Conservation (phyloP, 2,888 invertebrate genomes). For the Lepidochitona cinerea region DNA sequence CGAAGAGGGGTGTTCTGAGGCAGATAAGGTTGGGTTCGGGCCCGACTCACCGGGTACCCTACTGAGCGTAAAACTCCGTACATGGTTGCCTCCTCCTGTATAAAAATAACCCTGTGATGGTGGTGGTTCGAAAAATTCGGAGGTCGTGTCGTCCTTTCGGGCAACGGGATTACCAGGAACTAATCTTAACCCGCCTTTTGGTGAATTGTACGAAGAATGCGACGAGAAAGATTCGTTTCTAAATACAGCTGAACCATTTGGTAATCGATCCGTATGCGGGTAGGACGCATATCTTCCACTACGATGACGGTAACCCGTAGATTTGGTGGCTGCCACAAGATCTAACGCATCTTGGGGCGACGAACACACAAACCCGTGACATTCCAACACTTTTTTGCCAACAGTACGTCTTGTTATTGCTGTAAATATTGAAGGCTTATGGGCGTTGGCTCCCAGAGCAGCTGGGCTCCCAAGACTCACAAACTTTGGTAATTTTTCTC, state of each 20-base stretch:
- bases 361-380: constrained; percentile 67
- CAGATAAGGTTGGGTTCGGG: constrained; percentile 10
- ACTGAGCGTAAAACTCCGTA: constrained; percentile 58
- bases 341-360: constrained; percentile 98
- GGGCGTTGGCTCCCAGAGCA: constrained; percentile 45
- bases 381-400: constrained; percentile 67
- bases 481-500: constrained; percentile 51
- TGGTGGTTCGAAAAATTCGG: constrained; percentile 59
- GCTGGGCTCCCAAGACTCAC: constrained; percentile 63
- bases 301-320: constrained; percentile 29
- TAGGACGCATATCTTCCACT: neutral
- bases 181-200: neutral
- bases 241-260: neutral
- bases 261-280: neutral
- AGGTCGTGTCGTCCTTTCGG: constrained; percentile 36
- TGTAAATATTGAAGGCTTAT: constrained; percentile 67
- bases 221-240: neutral
- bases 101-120: constrained; percentile 64
- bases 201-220: neutral
- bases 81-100: constrained; percentile 47
- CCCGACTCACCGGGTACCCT: constrained; percentile 27
- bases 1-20: neutral
- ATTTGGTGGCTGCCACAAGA: constrained; percentile 84
- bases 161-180: constrained; percentile 35
- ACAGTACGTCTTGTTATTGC: constrained; percentile 64